Base-by-base conservation (phyloP, 1,140 invertebrate species). In the Drosophila bocqueti region DNA sequence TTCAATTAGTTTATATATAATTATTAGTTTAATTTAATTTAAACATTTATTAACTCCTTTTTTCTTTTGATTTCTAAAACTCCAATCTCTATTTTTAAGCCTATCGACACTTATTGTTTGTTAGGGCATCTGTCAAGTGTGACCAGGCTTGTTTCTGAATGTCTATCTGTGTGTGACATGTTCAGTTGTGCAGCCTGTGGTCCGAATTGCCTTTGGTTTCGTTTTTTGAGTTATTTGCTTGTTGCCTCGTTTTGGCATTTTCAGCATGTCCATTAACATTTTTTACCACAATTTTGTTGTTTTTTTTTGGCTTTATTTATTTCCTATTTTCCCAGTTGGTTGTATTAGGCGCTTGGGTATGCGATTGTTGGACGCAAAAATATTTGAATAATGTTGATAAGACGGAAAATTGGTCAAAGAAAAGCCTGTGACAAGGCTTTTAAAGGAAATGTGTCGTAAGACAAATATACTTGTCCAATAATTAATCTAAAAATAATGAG, bases 171-270 rank as follows among this genome's bases (percentile, higher is more conserved):
- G 21, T 21, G 21, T 21, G 45, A 46, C 29, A 29, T 62, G 46
- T 72, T 6, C 36, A 24, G 16, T 61, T 46, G 36, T 18, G 11
- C 26, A 21, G 36, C 9, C 42, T 29, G n/a, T 24, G 34, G 31
- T 52, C 21, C 21, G 40, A 50, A 13, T 10, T 50, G 50, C 21
- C 21, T 62, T 74, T 62, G 49, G 60, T 60, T 64, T 77, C 42
- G 50, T 58, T 52, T 58, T 43, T 55, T 81, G 78, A 84, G 63
- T 78, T 84, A 84, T 84, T 85, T 77, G 82, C 63, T 52, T 74
- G 76, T 85, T 81, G 82, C 68, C 74, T 81, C 61, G 73, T 81
- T 84, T 55, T 85, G 82, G 78, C 82, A 78, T 84, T 84, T 84
- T 50, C 55, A 60, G 82, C 82, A 80, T 78, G 82, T 85, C 82